Evolutionary conservation across 2,888 invertebrate genomes (phyloP), one percentile per base, ranked within the genome.

Genomic region (Podotricha telesiphe): DNA sequence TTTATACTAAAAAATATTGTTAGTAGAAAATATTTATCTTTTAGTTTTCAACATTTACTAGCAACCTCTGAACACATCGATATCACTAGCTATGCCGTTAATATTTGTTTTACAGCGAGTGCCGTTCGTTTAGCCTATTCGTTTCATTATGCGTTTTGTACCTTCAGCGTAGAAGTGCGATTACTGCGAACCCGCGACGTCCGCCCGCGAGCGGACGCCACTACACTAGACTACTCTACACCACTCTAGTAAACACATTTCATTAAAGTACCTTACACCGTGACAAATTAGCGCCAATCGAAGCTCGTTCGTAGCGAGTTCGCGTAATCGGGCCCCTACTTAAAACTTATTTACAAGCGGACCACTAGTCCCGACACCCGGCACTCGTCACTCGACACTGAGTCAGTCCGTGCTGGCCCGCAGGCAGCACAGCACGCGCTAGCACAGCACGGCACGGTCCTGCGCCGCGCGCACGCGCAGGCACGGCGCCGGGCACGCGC

Each of bases 131-230:
- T 15, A 22, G 28, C 28, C 4, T 28, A 55, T 17, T 11, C 34
- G 58, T 69, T 59, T 71, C 66, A 87, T 89, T 88, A 89, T 89
- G 88, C 89, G 77, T 81, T 91, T 90, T 89, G 91, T 90, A 90
- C 91, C 88, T 82, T 82, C 79, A 78, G 75, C 74, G 88, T 84
- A 86, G 87, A 80, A 77, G 75, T 85, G 84, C 84, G 85, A 82
- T 82, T 42, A 13, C 42, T 79, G 77, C 74, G 66, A 34, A 34
- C 34, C 50, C 72, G 77, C 82, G 81, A 83, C 83, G 82, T 78
- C 77, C 48, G 28, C 19, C 28, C 19, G 10, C 6, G 6, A 4
- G 28, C 28, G 28, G 28, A 69, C 59, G 68, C 22, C 64, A 42
- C 65, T 42, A 15, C 15, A 51, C 53, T n/a, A n/a, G n/a, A 15